Evolutionary conservation across 2,113 vertebrate genomes (phyloP), one percentile per base, ranked within the genome.

Genomic region (Redunca redunca): DNA sequence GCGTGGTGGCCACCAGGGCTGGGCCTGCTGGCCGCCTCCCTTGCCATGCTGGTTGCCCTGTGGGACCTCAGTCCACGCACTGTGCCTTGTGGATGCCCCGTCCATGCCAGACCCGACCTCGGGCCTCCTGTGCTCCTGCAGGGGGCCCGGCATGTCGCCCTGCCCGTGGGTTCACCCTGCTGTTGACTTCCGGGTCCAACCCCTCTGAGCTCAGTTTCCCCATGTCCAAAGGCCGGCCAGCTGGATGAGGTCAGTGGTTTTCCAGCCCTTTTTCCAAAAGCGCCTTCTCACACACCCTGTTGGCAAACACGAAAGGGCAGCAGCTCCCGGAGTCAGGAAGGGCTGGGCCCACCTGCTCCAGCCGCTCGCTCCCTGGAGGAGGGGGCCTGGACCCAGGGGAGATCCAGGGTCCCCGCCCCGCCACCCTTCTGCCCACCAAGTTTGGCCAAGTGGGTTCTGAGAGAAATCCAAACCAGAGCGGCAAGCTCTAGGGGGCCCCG

Each of bases 231-330:
- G 90, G 57, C 94, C 36, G 62, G 80, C 67, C 89, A 33, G 13
- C 14, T 91, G 28, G 85, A 85, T 97, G 96, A 95, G 88, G 57
- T 96, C 96, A 97, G 57, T 91, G 88, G 87, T 96, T 97, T 98
- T 97, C 93, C 95, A 96, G 67, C 74, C 50, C 14, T 40, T 90
- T 97, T 91, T 92, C 97, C 95, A 98, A 92, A 93, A 96, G 91
- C 58, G 83, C 23, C 17, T 30, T 89, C 94, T 88, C 81, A 78
- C 77, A 62, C 8, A 30, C 16, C 55, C 81, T 5, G 0, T 55
- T 84, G 80, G 95, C 77, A 96, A 97, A 88, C 94, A 96, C 58
- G 89, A 53, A 74, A 82, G 46, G 80, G 89, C 83, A 91, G 67
- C 93, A 43, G 17, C 52, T 93, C 93, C 87, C 11, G 25, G 62